These are phyloP conservation scores for Pogona vitticeps DNA, from an alignment of 2,113 vertebrate genomes.

Conservation along the genomic window DNA sequence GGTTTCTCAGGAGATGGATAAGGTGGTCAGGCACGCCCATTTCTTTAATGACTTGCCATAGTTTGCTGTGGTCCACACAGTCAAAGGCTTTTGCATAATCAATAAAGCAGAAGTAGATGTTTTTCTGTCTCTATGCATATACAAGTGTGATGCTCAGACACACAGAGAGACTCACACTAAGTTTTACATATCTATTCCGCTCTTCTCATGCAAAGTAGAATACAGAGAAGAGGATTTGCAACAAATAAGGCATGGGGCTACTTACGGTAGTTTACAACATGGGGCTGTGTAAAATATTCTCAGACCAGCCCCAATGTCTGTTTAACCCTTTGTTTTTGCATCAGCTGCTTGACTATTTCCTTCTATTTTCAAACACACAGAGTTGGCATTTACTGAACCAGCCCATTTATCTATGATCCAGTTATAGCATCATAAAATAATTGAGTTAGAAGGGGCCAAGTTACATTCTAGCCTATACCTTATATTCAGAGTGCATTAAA, in stretches of 20 bases:
- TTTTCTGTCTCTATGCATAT: neutral
- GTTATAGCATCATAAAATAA: no score
- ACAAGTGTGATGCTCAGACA: neutral
- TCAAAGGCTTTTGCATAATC: no score
- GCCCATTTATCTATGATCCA: neutral
- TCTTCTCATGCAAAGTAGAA: neutral
- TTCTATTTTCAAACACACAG: neutral
- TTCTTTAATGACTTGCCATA: no score
- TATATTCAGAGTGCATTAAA: no score
- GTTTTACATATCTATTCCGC: neutral
- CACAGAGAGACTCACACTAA: neutral
- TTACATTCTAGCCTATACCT: no score
- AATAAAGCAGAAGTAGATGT: no score
- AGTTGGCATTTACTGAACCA: neutral
- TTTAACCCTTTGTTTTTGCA: neutral
- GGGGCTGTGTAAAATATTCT: neutral
- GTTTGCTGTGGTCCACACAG: no score
- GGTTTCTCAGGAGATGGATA: no score
- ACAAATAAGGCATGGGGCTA: neutral
- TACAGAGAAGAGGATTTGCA: neutral
- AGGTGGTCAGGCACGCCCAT: no score
- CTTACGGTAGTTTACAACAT: neutral
- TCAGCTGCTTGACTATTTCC: neutral
- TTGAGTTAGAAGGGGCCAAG: no score
- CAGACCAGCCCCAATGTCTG: neutral